phyloP scores from a whole-genome alignment of 2,888 invertebrate species.

The Serrognathus titanus region DNA sequence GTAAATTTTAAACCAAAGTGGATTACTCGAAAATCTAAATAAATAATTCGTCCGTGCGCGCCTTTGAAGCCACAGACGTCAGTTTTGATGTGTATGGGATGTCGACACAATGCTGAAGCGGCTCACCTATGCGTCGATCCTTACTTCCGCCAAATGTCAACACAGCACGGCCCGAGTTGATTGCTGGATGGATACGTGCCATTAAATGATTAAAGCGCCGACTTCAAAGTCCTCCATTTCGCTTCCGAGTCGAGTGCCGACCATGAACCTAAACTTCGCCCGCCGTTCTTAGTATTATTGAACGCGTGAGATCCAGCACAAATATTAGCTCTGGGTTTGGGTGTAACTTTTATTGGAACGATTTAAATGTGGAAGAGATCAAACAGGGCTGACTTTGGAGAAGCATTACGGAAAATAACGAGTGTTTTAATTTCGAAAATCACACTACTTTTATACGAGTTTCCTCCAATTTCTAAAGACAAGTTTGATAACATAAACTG shows the following conservation, averaged over 20 bases:
- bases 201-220: slow-evolving; percentile 34
- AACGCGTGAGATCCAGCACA: too few relatives aligned
- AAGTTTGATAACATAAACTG: too few relatives aligned
- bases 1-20: slow-evolving; percentile 2
- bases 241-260: neutral
- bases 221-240: slow-evolving; percentile 27
- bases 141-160: slow-evolving; percentile 18
- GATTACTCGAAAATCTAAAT: slow-evolving; percentile 1
- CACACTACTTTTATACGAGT: too few relatives aligned
- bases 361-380: too few relatives aligned
- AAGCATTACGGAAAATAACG: too few relatives aligned
- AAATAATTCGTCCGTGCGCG: neutral
- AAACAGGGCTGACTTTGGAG: too few relatives aligned
- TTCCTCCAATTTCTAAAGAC: too few relatives aligned
- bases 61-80: neutral
- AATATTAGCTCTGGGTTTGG: too few relatives aligned
- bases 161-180: slow-evolving; percentile 22
- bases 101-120: neutral
- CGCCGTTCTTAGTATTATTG: too few relatives aligned
- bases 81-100: neutral
- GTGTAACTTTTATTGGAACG: too few relatives aligned
- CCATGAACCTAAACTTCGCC: too few relatives aligned
- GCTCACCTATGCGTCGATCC: neutral
- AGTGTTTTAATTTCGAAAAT: too few relatives aligned
- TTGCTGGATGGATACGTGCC: slow-evolving; percentile 27